These are phyloP conservation scores for Dendrolimus punctatus DNA, from an alignment of 1,140 invertebrate genomes.

Conservation along the genomic window DNA sequence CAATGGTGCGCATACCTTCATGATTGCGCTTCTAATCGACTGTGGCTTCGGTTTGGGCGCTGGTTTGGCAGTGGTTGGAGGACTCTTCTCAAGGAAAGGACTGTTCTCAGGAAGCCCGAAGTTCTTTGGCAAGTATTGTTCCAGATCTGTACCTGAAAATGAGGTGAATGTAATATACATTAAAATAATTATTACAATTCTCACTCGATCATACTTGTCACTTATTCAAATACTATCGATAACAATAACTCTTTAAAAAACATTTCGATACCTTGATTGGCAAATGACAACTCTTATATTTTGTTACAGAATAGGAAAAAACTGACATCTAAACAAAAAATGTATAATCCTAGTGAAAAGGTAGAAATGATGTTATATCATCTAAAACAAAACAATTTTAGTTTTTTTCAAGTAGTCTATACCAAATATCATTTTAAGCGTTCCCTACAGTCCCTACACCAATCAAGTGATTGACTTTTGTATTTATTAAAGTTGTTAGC, in stretches of 20 bases:
- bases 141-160: conserved; percentile 70
- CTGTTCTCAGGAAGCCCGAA: conserved; percentile 72
- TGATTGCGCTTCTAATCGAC: conserved; percentile 47
- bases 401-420: too few relatives aligned
- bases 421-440: too few relatives aligned
- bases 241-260: too few relatives aligned
- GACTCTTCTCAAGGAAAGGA: conserved; percentile 63
- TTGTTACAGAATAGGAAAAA: neutral
- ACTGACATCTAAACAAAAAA: too few relatives aligned
- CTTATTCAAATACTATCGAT: neutral
- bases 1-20: conserved; percentile 24
- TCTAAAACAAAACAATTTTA: too few relatives aligned
- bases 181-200: neutral
- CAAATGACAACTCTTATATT: neutral
- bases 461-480: too few relatives aligned
- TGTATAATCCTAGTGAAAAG: too few relatives aligned
- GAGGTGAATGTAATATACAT: neutral
- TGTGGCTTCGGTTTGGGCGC: conserved; percentile 52
- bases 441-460: too few relatives aligned
- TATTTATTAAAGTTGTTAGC: too few relatives aligned
- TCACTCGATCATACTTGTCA: neutral
- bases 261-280: neutral
- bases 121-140: conserved; percentile 75
- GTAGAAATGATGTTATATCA: too few relatives aligned
- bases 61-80: conserved; percentile 46